Percentiles rank a stretch among this genome's conserved stretches.
These are phyloP conservation scores for Cuniculus paca DNA, from an alignment of 2,797 vertebrate genomes.

Conservation along the genomic window DNA sequence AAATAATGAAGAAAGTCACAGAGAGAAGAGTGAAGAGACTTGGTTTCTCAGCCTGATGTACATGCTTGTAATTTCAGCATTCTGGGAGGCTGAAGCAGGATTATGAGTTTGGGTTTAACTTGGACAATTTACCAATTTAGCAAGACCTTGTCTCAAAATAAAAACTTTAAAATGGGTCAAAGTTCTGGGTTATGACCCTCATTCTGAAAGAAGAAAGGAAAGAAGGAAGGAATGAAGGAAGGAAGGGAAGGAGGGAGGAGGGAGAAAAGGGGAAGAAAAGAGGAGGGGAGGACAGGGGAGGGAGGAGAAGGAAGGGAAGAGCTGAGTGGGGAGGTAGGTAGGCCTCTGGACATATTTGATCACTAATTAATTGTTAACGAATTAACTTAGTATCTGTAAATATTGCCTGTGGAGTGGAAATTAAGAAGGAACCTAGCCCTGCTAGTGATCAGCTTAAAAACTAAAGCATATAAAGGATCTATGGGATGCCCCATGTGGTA, in stretches of 20 bases:
- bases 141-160: neutral
- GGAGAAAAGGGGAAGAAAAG: accelerated
- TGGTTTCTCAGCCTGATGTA: neutral
- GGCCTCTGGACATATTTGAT: neutral
- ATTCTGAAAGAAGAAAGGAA: neutral
- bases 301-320: neutral
- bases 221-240: neutral
- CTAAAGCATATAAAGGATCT: neutral
- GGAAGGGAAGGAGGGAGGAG: neutral
- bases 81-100: neutral
- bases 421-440: neutral
- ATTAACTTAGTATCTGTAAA: neutral
- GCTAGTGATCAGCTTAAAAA: neutral
- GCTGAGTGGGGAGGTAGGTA: neutral
- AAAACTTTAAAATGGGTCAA: neutral
- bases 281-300: too few species aligned
- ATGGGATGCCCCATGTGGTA: neutral
- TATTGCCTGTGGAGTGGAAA: neutral
- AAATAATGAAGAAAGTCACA: neutral
- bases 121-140: neutral
- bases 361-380: neutral
- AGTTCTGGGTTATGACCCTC: neutral
- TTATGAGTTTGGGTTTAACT: neutral
- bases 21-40: neutral
- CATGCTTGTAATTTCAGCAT: neutral